Base-by-base conservation (phyloP, 2,797 vertebrate genomes). In the Amazonetta brasiliensis region DNA sequence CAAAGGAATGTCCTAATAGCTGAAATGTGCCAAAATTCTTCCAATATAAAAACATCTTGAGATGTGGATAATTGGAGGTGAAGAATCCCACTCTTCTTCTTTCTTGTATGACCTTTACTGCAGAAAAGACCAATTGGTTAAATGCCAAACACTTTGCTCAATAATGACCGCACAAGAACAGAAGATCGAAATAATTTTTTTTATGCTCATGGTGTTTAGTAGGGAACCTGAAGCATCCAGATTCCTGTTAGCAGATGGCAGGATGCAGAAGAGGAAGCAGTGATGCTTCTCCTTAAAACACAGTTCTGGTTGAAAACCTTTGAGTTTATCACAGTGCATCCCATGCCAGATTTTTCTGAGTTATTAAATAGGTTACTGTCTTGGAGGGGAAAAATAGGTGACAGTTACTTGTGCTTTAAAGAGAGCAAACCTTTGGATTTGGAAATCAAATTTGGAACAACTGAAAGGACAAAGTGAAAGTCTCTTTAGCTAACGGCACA, bases 31-130 rank as follows among this genome's bases (percentile, higher is more conserved):
- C 44, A n/a, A 60, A 87, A 73, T 30, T 64, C 26, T 84, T 75
- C 26, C 23, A 35, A 19, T 33, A 30, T 48, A 48, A 69, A 69
- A 66, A 55, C n/a, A 3, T 59, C 26, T 54, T 28, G 30, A 62
- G 22, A 33, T 9, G 20, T 35, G 23, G 18, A 22, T 55, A 37
- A 46, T 14, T 44, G 39, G 10, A 17, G 52, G 28, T 66, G 67
- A 94, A 28, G 30, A 43, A 52, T 72, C 7, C 12, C 12, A 12
- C 5, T 12, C 12, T 44, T 31, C 56, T n/a, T 41, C 11, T 64
- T 74, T 67, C 35, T 0, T 0, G 0, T n/a, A 8, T 17, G 7
- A 43, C 7, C n/a, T 89, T 60, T 35, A 56, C 10, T 23, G 18
- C 5, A 12, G 11, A 73, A 77, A 83, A 41, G n/a, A 67, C 8